These are phyloP conservation scores for Hydrotaea diabolus DNA, from an alignment of 2,888 invertebrate species.

Conservation along the genomic window DNA sequence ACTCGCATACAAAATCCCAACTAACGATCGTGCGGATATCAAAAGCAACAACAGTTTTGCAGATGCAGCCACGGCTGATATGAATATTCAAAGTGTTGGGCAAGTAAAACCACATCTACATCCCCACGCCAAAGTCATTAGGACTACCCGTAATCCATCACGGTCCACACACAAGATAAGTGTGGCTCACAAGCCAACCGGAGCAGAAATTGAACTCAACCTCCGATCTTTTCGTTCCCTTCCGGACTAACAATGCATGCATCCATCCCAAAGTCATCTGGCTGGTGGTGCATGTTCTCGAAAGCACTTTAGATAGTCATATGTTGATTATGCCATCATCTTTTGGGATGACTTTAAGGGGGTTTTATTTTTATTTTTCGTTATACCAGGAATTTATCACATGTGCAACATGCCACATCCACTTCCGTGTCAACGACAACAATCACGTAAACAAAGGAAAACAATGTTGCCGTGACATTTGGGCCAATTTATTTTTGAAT, in stretches of 20 bases:
- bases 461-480: conserved; percentile 1
- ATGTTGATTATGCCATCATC: neutral
- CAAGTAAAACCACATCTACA: neutral
- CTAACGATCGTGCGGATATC: neutral
- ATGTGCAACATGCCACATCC: neutral
- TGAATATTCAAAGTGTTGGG: conserved; percentile 14
- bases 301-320: neutral
- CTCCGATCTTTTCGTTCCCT: neutral
- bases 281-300: neutral
- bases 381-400: too few relatives aligned
- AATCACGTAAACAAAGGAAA: neutral
- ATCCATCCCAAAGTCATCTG: neutral
- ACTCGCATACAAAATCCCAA: conserved; percentile 10
- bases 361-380: too few relatives aligned
- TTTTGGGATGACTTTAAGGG: neutral
- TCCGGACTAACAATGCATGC: too few relatives aligned
- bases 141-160: neutral
- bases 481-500: conserved; percentile 7
- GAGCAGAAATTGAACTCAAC: neutral
- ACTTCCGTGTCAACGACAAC: neutral
- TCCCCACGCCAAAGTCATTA: neutral
- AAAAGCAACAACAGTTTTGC: neutral
- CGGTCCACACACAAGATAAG: too few relatives aligned
- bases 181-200: neutral
- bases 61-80: neutral